phyloP scores from a whole-genome alignment of 2,797 vertebrate genomes.

The Enteromius afrohamiltoni region DNA sequence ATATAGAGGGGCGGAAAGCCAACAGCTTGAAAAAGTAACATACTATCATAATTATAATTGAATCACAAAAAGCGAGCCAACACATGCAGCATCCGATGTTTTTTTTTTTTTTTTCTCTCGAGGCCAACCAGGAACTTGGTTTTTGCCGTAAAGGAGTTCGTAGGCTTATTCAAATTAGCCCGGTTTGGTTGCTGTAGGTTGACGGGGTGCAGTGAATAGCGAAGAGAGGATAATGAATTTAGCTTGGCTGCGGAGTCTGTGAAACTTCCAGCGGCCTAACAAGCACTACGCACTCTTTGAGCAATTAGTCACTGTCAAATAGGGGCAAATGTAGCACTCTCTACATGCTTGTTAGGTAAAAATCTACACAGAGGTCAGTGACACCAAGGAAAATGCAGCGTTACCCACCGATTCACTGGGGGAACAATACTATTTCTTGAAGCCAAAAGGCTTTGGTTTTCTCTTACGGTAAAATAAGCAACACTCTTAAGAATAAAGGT shows the following conservation, averaged over 20 bases:
- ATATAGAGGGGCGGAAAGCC: not conserved
- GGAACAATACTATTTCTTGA: slow-evolving; percentile 57
- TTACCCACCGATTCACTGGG: slow-evolving; percentile 66
- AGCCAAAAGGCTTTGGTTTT: slow-evolving; percentile 29
- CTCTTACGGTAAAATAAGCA: slow-evolving; percentile 1
- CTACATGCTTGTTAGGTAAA: slow-evolving; percentile 85
- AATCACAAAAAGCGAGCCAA: not conserved
- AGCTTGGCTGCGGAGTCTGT: slow-evolving; percentile 73
- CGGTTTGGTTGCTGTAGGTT: slow-evolving; percentile 73
- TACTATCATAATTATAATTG: not conserved
- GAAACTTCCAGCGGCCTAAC: slow-evolving; percentile 81
- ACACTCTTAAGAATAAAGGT: not conserved
- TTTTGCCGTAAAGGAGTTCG: not conserved
- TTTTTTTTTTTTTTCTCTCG: not conserved
- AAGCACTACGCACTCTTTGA: slow-evolving; percentile 81
- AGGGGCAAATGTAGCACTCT: slow-evolving; percentile 85
- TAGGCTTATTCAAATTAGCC: slow-evolving; percentile 55
- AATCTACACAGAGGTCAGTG: slow-evolving; percentile 84
- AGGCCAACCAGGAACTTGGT: not conserved
- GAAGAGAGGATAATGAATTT: slow-evolving; percentile 83
- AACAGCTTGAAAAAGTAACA: not conserved
- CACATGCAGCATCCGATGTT: not conserved
- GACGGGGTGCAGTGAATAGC: slow-evolving; percentile 76
- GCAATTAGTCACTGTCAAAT: slow-evolving; percentile 87
- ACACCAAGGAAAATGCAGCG: slow-evolving; percentile 77